Evolutionary conservation across 1,140 invertebrate species (phyloP), one percentile per base, ranked within the genome.

Genomic region (Drosophila sproati): DNA sequence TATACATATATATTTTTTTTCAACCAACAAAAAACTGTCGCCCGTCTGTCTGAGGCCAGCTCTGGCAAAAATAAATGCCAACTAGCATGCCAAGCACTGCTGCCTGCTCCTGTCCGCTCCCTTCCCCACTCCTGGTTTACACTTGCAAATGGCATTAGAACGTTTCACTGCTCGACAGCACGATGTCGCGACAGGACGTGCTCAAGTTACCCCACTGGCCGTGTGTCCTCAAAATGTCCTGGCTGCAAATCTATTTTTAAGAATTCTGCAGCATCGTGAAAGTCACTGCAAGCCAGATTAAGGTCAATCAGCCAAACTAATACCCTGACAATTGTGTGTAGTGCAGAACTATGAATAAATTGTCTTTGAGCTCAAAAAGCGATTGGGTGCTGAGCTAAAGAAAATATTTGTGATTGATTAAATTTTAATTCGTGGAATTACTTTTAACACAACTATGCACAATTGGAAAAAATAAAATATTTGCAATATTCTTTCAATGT

Each of bases 221-320:
- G 50, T 61, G 64, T 61, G 71, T 60, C 55, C 71, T 71, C 43
- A 59, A 69, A 66, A 43, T 43, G 10, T 62, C 70, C 67, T 55
- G 43, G 41, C 54, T 67, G 51, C 3, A 66, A 83, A 80, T 83
- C 85, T 89, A 88, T 88, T 83, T 87, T 88, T 83, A 88, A 88
- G 68, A 69, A 80, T 68, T 73, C 32, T 88, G 55, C 82, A 77
- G 45, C 68, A 60, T 73, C 54, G 55, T 54, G 50, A 70, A 74
- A 76, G 62, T 87, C 69, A 67, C 52, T 55, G 59, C 55, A 43
- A 4, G 52, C 52, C 45, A 63, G 75, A 75, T 87, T 82, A 69
- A 75, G 70, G 71, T 87, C 70, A 67, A n/a, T 8, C 35, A 32
- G 20, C 20, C 20, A 1, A 20, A 74, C 51, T 62, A 31, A 73